Evolutionary conservation across 2,888 invertebrate genomes (phyloP).

Genomic region (Tetanocera ferruginea): DNA sequence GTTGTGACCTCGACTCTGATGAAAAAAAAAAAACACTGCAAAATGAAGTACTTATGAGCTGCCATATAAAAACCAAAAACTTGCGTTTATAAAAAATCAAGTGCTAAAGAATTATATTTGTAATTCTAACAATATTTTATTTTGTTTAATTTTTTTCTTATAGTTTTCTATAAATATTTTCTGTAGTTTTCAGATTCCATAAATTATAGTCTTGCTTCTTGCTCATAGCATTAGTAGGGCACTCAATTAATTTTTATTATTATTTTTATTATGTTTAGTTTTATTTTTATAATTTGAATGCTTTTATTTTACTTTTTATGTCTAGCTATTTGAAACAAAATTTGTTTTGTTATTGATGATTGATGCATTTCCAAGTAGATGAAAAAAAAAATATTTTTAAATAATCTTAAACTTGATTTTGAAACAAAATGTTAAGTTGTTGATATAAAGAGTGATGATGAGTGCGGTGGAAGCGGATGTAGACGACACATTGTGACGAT

Average conservation of each 20-base stretch:
- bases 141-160: too few relatives aligned
- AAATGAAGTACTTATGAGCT: neutral
- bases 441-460: neutral
- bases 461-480: neutral
- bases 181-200: too few relatives aligned
- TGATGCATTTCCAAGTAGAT: neutral
- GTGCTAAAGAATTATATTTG: too few relatives aligned
- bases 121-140: too few relatives aligned
- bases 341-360: slow-evolving; percentile 4
- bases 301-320: neutral
- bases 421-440: neutral
- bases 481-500: neutral
- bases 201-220: too few relatives aligned
- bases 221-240: neutral
- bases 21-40: neutral
- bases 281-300: too few relatives aligned
- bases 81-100: too few relatives aligned
- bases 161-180: too few relatives aligned
- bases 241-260: neutral
- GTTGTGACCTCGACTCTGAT: neutral
- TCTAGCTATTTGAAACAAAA: neutral
- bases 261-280: neutral
- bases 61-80: too few relatives aligned
- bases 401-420: neutral
- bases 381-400: neutral